Percentiles rank a stretch among this genome's conserved stretches.
Conservation (phyloP, 2,888 invertebrate genomes). For the Byasa hedistus region DNA sequence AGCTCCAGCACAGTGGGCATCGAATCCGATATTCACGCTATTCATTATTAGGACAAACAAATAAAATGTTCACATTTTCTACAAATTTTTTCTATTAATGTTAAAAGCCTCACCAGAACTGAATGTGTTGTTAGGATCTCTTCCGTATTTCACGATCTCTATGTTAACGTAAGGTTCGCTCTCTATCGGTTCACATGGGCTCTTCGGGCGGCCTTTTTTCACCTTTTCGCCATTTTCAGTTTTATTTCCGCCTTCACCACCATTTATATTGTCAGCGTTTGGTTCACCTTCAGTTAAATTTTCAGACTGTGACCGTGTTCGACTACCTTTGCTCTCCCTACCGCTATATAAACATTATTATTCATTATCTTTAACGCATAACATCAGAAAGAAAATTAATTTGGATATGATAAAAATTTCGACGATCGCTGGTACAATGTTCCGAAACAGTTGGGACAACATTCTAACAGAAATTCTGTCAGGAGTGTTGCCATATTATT, state of each 20-base stretch:
- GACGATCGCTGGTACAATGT: too few relatives aligned
- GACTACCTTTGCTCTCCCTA: slow-evolving; percentile 68
- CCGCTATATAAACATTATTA: slow-evolving; percentile 51
- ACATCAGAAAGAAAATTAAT: too few relatives aligned
- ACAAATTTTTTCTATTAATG: too few relatives aligned
- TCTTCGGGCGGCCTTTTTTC: slow-evolving; percentile 76
- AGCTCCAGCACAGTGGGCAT: too few relatives aligned
- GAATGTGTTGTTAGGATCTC: slow-evolving; percentile 85
- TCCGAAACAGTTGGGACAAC: too few relatives aligned
- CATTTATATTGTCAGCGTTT: slow-evolving; percentile 39
- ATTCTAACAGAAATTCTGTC: too few relatives aligned
- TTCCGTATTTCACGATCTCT: slow-evolving; percentile 85
- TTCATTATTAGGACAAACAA: too few relatives aligned
- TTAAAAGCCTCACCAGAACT: slow-evolving; percentile 78
- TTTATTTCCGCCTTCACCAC: slow-evolving; percentile 47
- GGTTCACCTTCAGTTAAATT: slow-evolving; percentile 42
- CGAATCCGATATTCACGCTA: too few relatives aligned
- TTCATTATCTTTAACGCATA: too few relatives aligned
- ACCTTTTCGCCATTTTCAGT: slow-evolving; percentile 54
- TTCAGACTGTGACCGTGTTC: slow-evolving; percentile 52
- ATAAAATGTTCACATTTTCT: too few relatives aligned
- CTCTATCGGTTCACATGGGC: slow-evolving; percentile 84
- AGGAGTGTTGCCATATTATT: too few relatives aligned
- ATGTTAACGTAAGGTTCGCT: slow-evolving; percentile 84
- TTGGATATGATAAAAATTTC: too few relatives aligned